phyloP scores from a whole-genome alignment of 2,888 invertebrate species.

The Spatulosminthurus flaviceps region DNA sequence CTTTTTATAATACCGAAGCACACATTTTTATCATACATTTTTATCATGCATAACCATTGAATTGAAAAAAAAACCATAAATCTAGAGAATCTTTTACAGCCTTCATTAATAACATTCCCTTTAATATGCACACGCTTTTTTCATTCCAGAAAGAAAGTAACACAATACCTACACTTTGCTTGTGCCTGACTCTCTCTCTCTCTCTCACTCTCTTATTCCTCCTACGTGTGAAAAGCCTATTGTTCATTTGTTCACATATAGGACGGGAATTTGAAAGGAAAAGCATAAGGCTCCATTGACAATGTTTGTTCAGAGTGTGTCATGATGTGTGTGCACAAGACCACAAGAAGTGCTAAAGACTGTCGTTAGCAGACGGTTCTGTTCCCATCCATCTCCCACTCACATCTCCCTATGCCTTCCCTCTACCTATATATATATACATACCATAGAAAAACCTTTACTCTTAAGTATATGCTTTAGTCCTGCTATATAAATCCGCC shows the following conservation, averaged over 20 bases:
- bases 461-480: too few species aligned
- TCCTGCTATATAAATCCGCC: neutral
- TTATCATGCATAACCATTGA: too few species aligned
- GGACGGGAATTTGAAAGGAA: too few species aligned
- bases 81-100: too few species aligned
- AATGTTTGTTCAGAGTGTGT: conserved; percentile 33
- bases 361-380: conserved; percentile 39
- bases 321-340: conserved; percentile 38
- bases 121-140: too few species aligned
- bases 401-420: neutral
- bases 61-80: too few species aligned
- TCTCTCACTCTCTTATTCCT: too few species aligned
- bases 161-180: neutral
- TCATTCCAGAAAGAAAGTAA: conserved; percentile 13
- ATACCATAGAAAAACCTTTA: too few species aligned
- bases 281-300: conserved; percentile 3
- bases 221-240: conserved; percentile 28
- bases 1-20: too few species aligned
- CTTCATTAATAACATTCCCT: too few species aligned
- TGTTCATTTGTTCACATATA: conserved; percentile 11
- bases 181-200: too few species aligned
- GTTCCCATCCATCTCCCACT: conserved; percentile 40
- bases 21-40: too few species aligned
- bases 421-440: neutral
- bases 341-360: conserved; percentile 45